Evolutionary conservation across 2,797 vertebrate genomes (phyloP), one percentile per base, ranked within the genome.

Genomic region (Hydrophis major): DNA sequence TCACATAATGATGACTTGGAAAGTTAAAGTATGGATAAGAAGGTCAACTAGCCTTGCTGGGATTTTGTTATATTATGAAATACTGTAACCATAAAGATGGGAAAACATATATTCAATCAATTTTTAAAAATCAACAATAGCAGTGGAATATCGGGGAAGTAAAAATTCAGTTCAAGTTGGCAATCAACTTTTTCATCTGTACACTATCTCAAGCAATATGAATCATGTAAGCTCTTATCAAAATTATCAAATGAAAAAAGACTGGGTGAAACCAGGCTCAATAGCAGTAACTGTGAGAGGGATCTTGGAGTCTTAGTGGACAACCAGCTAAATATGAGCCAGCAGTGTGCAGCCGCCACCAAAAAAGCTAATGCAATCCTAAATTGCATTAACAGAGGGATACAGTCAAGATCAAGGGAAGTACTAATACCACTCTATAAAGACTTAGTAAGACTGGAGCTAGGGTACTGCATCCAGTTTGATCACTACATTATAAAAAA

Each of bases 1-100:
- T 10, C 83, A 55, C 42, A 89, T 63, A 37, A 37, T 88, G 86
- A 92, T 94, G 94, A 78, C 88, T 94, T 89, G 66, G 93, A 42
- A 93, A 95, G 92, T 0, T 1, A 63, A 32, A 88, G 8, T 20
- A 83, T 8, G 11, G 37, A 22, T 42, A 78, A 78, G 69, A 78
- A 78, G 37, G 69, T 74, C 69, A 74, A 42, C 18, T 83, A 47
- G 74, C 37, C 20, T 83, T 78, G 74, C 8, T 78, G 37, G 42
- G 74, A 42, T 78, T 78, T 42, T 78, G 74, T 3, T 42, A 42
- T 78, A 42, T 18, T 78, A 42, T 78, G 18, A 22, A 37, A 74
- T 37, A 50, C 14, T 14, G 14, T 8, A n/a, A 8, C 13, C 7
- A 56, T 87, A n/a, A 56, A 4, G 53, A 7, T 87, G 16, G 14